Percentiles rank a stretch among this genome's conserved stretches.
These are phyloP conservation scores for Passer montanus DNA, from an alignment of 2,113 vertebrate species.

Conservation along the genomic window DNA sequence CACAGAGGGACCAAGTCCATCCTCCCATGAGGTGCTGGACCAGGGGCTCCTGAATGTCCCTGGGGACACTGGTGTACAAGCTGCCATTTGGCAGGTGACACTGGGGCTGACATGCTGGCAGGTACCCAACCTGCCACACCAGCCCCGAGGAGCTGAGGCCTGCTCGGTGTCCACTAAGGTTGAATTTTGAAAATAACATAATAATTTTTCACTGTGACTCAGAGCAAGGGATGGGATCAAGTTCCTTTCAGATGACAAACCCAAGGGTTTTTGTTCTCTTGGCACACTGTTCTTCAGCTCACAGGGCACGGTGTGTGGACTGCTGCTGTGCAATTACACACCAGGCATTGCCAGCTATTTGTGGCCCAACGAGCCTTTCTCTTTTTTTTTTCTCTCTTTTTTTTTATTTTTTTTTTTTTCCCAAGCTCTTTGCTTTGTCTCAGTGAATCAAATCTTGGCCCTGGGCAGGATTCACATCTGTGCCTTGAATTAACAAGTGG, in stretches of 20 bases:
- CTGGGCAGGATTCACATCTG: neutral
- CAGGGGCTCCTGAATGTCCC: neutral
- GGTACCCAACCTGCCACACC: rapidly evolving
- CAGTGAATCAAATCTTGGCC: neutral
- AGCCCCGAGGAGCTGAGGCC: rapidly evolving
- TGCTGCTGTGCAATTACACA: neutral
- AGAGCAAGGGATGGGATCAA: neutral
- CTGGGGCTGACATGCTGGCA: neutral
- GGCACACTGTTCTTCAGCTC: neutral
- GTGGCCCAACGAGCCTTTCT: neutral
- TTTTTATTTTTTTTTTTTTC: neutral
- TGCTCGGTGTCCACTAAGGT: neutral
- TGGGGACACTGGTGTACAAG: rapidly evolving
- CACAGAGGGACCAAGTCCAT: neutral
- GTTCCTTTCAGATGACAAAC: neutral
- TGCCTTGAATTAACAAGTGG: neutral
- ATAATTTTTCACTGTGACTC: neutral
- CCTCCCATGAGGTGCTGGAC: rapidly evolving
- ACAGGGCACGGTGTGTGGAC: rapidly evolving
- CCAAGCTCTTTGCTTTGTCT: neutral
- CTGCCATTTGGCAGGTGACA: neutral
- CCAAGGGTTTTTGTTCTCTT: neutral
- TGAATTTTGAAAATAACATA: neutral
- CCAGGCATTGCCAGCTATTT: neutral
- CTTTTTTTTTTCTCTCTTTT: neutral